phyloP scores from a whole-genome alignment of 2,797 vertebrate genomes.

The Sebastes diploproa region DNA sequence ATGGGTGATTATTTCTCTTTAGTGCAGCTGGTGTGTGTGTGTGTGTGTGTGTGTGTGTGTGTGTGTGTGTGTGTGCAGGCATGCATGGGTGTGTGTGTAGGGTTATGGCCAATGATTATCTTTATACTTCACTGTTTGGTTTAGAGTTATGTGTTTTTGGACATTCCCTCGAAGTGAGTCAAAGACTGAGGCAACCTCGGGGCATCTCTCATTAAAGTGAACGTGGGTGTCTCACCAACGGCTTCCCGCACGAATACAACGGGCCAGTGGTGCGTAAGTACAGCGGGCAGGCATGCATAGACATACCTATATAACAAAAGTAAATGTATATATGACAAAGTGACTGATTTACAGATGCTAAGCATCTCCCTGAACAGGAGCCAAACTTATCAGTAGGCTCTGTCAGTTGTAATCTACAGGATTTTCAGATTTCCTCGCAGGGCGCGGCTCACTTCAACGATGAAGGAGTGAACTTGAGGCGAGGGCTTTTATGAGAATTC shows the following conservation, averaged over 20 bases:
- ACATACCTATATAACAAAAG: conserved; percentile 2
- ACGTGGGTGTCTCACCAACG: conserved; percentile 15
- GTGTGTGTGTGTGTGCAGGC: conserved; percentile 34
- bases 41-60: conserved; percentile 33
- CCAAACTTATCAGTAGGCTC: conserved; percentile 1
- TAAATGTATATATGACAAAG: conserved; percentile 23
- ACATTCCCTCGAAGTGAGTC: conserved; percentile 67
- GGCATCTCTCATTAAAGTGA: conserved; percentile 52
- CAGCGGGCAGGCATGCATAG: conserved; percentile 25
- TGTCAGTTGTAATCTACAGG: conserved; percentile 25
- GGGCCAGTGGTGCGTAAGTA: conserved; percentile 21
- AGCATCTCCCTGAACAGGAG: conserved; percentile 1
- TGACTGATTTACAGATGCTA: conserved; percentile 39
- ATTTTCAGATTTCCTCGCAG: conserved; percentile 21
- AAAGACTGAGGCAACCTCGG: conserved; percentile 39
- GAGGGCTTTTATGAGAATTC: conserved; percentile 12
- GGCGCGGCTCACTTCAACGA: conserved; percentile 44
- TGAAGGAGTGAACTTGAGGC: conserved; percentile 12
- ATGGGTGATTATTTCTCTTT: conserved; percentile 66
- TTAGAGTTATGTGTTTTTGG: conserved; percentile 68
- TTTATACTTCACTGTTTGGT: conserved; percentile 55
- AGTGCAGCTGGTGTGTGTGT: conserved; percentile 1
- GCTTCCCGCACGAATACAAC: conserved; percentile 30
- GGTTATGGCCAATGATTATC: conserved; percentile 60
- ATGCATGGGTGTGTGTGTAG: conserved; percentile 50